Base-by-base conservation (phyloP, 2,888 invertebrate genomes). In the Frankliniella intonsa region DNA sequence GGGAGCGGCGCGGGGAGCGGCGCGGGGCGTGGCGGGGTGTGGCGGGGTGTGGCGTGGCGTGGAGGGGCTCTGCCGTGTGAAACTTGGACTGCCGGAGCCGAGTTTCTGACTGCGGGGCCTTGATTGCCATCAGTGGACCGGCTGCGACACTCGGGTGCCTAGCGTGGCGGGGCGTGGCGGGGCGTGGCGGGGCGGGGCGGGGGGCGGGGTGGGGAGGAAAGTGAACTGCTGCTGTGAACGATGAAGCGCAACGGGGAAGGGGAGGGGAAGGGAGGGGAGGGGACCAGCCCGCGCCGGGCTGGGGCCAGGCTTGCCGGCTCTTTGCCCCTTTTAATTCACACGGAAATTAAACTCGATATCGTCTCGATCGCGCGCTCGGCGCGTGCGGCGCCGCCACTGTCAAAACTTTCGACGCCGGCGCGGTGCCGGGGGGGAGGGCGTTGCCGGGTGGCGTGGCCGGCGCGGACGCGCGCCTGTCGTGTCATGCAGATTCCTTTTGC, bases 91-190 rank as follows among this genome's bases (percentile, higher is more conserved):
- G 69, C 22, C 25, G n/a, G 69, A 76, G 25, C 25, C 69, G 69
- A 76, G 69, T 76, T 76, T 25, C 69, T 25, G 69, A 22, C 69
- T 76, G 69, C 69, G 69, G 38, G 69, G 12, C 69, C 25, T 25
- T 76, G 69, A 76, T 76, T 76, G 69, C 69, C 69, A 76, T 76
- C 69, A 76, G 69, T 25, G 69, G 69, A 22, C 69, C 69, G 69
- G 22, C 69, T 76, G 69, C 69, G 69, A 25, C 69, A 76, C 69
- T 76, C 25, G 69, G 69, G 38, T 3, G 38, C 38, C 38, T 38
- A 76, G 69, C 69, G 22, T 2, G 69, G 22, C 69, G 69, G 22
- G 22, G 69, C 69, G 69, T 3, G 22, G 69, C 69, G 69, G n/a
- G 69, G 69, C 69, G 69, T n/a, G 69, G 69, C 69, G 69, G 25